These are phyloP conservation scores for Sisyra terminalis DNA, from an alignment of 2,888 invertebrate species.

Conservation along the genomic window DNA sequence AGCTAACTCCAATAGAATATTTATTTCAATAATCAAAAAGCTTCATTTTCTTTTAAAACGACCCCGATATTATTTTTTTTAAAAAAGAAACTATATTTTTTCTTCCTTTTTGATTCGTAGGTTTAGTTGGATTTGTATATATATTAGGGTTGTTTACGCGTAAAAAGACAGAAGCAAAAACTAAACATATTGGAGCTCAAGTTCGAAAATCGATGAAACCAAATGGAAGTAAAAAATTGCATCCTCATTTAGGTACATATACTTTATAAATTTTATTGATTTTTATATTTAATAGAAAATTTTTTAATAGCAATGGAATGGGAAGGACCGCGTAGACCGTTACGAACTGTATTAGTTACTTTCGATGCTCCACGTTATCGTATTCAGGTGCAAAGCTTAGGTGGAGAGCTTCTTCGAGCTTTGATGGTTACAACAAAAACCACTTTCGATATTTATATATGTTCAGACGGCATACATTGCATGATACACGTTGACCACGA, in stretches of 20 bases:
- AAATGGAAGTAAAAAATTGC: too few relatives aligned
- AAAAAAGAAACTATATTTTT: too few relatives aligned
- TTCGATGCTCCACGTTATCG: constrained; percentile 21
- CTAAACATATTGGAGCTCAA: neutral
- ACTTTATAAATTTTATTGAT: too few relatives aligned
- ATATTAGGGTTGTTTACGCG: neutral
- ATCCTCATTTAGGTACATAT: too few relatives aligned
- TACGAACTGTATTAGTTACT: constrained; percentile 24
- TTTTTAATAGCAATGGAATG: constrained; percentile 23
- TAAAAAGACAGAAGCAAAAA: neutral
- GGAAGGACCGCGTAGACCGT: constrained; percentile 21
- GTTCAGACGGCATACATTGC: constrained; percentile 23
- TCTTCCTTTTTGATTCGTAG: constrained; percentile 6
- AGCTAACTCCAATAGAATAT: too few relatives aligned
- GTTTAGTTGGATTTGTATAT: constrained; percentile 10
- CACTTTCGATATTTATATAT: constrained; percentile 20
- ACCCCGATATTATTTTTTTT: too few relatives aligned
- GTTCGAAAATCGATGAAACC: neutral
- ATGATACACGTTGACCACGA: constrained; percentile 29
- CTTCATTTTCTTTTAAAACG: too few relatives aligned
- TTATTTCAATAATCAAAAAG: too few relatives aligned
- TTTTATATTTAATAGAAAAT: too few relatives aligned
- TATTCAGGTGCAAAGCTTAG: constrained; percentile 24
- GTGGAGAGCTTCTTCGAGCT: constrained; percentile 25
- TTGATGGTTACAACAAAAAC: constrained; percentile 23